Conservation (phyloP, 2,797 vertebrate species). For the Neosilurus hyrtlii region DNA sequence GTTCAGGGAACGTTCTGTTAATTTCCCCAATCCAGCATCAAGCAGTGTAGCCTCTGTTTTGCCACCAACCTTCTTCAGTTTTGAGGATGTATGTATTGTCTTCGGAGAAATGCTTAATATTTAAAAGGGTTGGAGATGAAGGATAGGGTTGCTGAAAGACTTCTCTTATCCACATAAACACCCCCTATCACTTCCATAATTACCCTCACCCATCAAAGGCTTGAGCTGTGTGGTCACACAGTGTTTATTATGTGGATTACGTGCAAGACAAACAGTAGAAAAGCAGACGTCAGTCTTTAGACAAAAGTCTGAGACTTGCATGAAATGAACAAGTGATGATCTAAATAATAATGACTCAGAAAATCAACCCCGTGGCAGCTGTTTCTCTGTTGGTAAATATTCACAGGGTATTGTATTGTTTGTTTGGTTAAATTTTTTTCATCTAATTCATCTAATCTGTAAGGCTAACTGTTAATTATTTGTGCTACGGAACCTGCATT, state of each 20-base stretch:
- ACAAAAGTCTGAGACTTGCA: slow-evolving; percentile 1
- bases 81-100: background rate
- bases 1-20: background rate
- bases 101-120: slow-evolving; percentile 2
- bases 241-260: slow-evolving; percentile 30
- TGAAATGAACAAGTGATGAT: background rate
- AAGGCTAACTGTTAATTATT: slow-evolving; percentile 63
- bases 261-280: slow-evolving; percentile 11
- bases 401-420: background rate
- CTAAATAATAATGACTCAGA: slow-evolving; percentile 4
- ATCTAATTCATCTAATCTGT: background rate
- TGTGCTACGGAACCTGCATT: slow-evolving; percentile 55
- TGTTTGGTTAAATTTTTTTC: background rate
- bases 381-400: background rate
- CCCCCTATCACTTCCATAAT: slow-evolving; percentile 50
- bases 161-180: slow-evolving; percentile 47
- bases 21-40: background rate
- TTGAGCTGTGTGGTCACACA: slow-evolving; percentile 29
- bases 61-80: background rate
- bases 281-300: background rate
- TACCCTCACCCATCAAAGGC: slow-evolving; percentile 44
- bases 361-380: background rate
- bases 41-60: background rate
- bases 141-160: background rate
- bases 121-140: slow-evolving; percentile 24